Percentiles rank a stretch among this genome's conserved stretches.
phyloP scores from a whole-genome alignment of 1,140 invertebrate genomes.

The Conus ventricosus region DNA sequence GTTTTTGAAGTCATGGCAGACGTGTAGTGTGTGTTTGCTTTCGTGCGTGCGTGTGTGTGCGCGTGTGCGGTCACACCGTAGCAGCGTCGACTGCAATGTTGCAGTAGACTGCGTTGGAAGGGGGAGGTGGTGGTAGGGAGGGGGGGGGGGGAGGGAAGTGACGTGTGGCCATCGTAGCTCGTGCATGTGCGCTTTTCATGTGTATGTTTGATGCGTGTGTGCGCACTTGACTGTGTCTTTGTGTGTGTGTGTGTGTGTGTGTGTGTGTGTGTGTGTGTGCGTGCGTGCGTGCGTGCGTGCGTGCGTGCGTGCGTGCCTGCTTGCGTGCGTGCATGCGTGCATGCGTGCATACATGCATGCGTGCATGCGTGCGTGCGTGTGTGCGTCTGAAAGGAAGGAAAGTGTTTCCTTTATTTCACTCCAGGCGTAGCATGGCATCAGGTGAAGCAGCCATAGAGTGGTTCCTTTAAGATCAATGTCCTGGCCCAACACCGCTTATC shows the following conservation, averaged over 20 bases:
- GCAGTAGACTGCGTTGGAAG: too few relatives aligned
- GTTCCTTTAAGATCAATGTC: too few relatives aligned
- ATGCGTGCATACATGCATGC: not conserved
- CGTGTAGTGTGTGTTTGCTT: not conserved
- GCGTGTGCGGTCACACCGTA: not conserved
- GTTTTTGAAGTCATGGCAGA: too few relatives aligned
- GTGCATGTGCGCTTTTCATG: slow-evolving; percentile 10
- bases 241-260: slow-evolving; percentile 22
- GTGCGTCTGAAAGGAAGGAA: not conserved
- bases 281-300: slow-evolving; percentile 11
- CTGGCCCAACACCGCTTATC: too few relatives aligned
- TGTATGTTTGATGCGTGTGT: not conserved
- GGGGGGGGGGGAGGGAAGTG: too few relatives aligned
- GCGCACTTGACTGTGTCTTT: not conserved
- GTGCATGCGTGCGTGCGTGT: slow-evolving; percentile 7
- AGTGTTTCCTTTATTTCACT: too few relatives aligned
- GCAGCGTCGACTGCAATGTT: too few relatives aligned
- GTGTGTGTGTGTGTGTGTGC: slow-evolving; percentile 15
- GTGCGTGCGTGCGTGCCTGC: slow-evolving; percentile 11
- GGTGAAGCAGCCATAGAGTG: too few relatives aligned
- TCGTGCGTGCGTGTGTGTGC: not conserved
- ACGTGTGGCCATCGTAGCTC: not conserved
- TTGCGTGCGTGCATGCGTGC: slow-evolving; percentile 8
- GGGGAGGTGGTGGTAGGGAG: too few relatives aligned
- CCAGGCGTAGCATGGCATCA: too few relatives aligned